Base-by-base conservation (phyloP, 2,113 vertebrate genomes). In the Saguinus imperator region DNA sequence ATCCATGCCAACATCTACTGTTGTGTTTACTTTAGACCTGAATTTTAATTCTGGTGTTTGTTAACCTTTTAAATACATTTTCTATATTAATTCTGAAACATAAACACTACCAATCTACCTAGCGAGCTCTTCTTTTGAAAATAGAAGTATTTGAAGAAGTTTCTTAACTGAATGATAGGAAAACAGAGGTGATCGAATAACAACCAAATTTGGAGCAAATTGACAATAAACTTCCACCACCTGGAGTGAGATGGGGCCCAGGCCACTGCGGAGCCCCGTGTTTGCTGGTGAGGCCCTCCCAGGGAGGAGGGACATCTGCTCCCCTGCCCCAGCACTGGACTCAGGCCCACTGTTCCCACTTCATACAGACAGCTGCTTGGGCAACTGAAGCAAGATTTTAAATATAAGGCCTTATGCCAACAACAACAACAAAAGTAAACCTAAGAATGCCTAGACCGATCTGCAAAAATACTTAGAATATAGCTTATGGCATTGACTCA, bases 191-290 rank as follows among this genome's bases (percentile, higher is more conserved):
- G 11, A 43, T 61, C 50, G 20, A 58, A 11, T 50, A 70, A 58
- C 18, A 70, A 58, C 18, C 43, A 37, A 43, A 29, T 29, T 72
- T 55, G 45, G 72, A 73, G 16, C 50, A n/a, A 16, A 50, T 1
- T 25, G 27, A 23, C 6, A 50, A 1, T 8, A 61, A 52, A 4
- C 1, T 35, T 40, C 40, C 4, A 11, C 23, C 0, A 1, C 3
- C 9, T n/a, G 5, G 32, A 17, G 48, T 7, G 43, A 5, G 13
- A 37, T 9, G 20, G 0, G 0, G 6, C 17, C 11, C 20, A 25
- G 61, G 70, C 6, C 0, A 8, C 14, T 11, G 0, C 1, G 4
- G 58, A 20, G 8, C 3, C 84, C 4, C 1, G 12, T 5, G 6
- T 77, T 3, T 21, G 20, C 6, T 8, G 37, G 17, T 2, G 1